Conservation (phyloP, 2,888 invertebrate genomes). For the Lissocephala sabroskyi region DNA sequence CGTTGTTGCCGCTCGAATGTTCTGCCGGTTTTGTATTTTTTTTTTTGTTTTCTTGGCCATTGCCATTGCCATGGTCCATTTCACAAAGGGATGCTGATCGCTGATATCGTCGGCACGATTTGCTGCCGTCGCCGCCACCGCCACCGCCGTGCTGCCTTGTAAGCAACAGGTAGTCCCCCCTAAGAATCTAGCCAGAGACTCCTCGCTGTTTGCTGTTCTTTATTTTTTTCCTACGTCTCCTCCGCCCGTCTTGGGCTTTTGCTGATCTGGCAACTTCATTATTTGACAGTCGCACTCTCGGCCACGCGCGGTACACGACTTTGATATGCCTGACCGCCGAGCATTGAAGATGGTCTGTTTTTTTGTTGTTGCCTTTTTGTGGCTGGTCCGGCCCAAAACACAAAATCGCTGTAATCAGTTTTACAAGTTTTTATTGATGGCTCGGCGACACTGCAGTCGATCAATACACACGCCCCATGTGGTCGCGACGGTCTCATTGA, state of each 20-base stretch:
- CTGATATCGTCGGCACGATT: slow-evolving; percentile 58
- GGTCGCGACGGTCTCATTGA: too few relatives aligned
- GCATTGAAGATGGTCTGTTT: slow-evolving; percentile 28
- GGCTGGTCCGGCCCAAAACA: slow-evolving; percentile 15
- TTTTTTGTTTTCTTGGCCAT: slow-evolving; percentile 30
- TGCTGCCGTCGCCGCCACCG: slow-evolving; percentile 23
- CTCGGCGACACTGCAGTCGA: neutral
- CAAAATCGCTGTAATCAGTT: slow-evolving; percentile 53
- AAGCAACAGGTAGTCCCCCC: slow-evolving; percentile 48
- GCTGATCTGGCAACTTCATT: slow-evolving; percentile 65
- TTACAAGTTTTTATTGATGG: slow-evolving; percentile 54
- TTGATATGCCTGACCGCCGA: slow-evolving; percentile 40
- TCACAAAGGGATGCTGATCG: slow-evolving; percentile 48
- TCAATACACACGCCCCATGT: slow-evolving; percentile 34
- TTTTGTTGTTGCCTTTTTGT: neutral
- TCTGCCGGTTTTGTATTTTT: slow-evolving; percentile 12
- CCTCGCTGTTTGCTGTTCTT: neutral
- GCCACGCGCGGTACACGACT: slow-evolving; percentile 14
- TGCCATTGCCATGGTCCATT: slow-evolving; percentile 15
- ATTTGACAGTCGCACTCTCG: slow-evolving; percentile 54
- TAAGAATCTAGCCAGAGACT: neutral
- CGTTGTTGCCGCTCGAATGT: slow-evolving; percentile 34
- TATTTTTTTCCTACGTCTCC: too few relatives aligned
- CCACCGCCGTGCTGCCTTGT: slow-evolving; percentile 2
- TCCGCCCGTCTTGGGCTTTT: too few relatives aligned